A percentile compares a stretch with the other conserved stretches of the same genome.
Evolutionary conservation across 2,797 vertebrate species (phyloP).

Genomic region (Oophaga sylvatica): DNA sequence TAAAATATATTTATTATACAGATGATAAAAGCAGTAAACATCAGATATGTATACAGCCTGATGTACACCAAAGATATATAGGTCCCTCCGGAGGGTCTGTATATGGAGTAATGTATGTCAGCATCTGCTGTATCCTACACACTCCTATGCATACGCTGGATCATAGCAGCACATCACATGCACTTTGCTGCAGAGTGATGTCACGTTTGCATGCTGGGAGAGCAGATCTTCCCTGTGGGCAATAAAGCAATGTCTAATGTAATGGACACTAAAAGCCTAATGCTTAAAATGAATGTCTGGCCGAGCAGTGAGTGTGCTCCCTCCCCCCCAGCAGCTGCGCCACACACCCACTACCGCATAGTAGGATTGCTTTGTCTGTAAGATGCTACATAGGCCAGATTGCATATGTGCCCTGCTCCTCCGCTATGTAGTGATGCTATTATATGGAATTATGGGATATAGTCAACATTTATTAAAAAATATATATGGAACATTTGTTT

Average conservation of each 20-base stretch:
- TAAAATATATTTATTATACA: background rate
- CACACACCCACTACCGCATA: background rate
- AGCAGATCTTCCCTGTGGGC: background rate
- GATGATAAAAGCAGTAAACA: background rate
- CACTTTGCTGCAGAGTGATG: background rate
- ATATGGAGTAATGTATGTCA: background rate
- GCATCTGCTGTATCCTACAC: background rate
- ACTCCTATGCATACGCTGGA: background rate
- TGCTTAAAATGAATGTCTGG: conserved; percentile 7
- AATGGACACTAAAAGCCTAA: conserved; percentile 33
- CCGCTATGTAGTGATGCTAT: background rate
- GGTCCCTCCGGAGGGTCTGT: too few relatives aligned
- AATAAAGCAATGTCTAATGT: background rate
- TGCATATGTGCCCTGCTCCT: background rate
- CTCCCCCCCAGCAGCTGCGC: too few relatives aligned
- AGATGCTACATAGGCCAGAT: background rate
- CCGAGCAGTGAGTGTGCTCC: background rate
- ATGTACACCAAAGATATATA: background rate
- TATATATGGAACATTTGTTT: too few relatives aligned
- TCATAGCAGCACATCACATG: accelerated
- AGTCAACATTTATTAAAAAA: too few relatives aligned
- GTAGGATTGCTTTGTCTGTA: background rate
- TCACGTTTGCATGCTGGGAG: conserved; percentile 38
- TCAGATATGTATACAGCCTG: background rate
- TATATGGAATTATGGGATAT: background rate